Percentiles rank a stretch among this genome's conserved stretches.
These are phyloP conservation scores for Rhizoglyphus robini DNA, from an alignment of 1,140 invertebrate species.

Conservation along the genomic window DNA sequence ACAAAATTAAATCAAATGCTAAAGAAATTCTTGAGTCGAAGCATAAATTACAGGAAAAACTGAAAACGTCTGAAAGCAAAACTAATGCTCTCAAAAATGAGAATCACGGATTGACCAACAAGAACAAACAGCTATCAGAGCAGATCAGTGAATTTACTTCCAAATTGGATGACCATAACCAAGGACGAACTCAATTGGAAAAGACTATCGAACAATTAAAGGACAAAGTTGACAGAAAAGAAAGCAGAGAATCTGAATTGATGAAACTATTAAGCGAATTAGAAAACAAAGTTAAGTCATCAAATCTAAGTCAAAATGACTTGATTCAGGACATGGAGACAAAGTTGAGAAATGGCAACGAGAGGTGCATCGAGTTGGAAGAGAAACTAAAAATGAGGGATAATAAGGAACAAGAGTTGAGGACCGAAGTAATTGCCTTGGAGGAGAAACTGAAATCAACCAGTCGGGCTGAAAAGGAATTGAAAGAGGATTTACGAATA, in stretches of 20 bases:
- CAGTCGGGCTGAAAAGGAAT: not conserved
- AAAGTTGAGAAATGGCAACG: not conserved
- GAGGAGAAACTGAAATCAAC: slow-evolving; percentile 19
- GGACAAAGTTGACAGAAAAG: not conserved
- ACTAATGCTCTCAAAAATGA: not conserved
- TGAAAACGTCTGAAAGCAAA: slow-evolving; percentile 11
- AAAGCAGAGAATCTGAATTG: not conserved
- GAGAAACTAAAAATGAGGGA: not conserved
- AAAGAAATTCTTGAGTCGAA: slow-evolving; percentile 21
- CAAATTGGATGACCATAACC: not conserved
- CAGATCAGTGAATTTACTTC: not conserved
- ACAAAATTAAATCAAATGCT: slow-evolving; percentile 6
- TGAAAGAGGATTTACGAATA: not conserved
- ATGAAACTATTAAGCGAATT: not conserved
- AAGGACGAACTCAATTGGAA: slow-evolving; percentile 9
- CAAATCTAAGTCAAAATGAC: not conserved
- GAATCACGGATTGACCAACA: not conserved
- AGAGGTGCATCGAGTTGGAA: not conserved
- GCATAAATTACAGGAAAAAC: slow-evolving; percentile 19
- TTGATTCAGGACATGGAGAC: not conserved
- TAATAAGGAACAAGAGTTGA: not conserved
- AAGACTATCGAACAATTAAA: slow-evolving; percentile 7
- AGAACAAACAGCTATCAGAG: not conserved
- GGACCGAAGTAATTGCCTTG: slow-evolving; percentile 7
- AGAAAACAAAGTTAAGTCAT: not conserved